phyloP scores from a whole-genome alignment of 2,113 vertebrate species.

The Tamias sibiricus region DNA sequence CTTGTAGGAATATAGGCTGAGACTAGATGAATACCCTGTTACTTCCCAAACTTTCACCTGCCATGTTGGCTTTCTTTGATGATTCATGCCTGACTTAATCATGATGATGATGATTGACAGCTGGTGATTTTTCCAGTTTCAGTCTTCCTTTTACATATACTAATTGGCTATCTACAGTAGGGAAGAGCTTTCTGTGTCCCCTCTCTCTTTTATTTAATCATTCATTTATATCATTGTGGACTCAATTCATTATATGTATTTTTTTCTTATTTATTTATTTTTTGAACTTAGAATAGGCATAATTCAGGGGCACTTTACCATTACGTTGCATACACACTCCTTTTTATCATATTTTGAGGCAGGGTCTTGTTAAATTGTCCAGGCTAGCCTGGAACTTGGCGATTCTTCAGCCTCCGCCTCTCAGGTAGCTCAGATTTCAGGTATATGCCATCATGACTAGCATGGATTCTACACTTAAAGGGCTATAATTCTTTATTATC shows the following conservation, averaged over 20 bases:
- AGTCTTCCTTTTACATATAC: neutral
- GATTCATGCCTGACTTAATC: neutral
- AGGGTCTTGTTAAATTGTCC: too few relatives aligned
- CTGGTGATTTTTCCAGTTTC: constrained; percentile 12
- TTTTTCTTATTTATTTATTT: neutral
- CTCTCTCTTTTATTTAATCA: neutral
- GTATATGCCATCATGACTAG: neutral
- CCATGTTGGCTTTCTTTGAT: neutral
- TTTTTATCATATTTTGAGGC: too few relatives aligned
- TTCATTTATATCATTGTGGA: neutral
- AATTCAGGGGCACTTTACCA: too few relatives aligned
- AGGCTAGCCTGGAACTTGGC: too few relatives aligned
- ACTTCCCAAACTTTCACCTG: neutral
- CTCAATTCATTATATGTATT: neutral
- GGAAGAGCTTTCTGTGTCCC: neutral
- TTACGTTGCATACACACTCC: too few relatives aligned
- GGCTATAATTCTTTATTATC: neutral
- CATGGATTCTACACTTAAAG: neutral
- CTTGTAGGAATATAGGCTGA: neutral
- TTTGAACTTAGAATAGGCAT: too few relatives aligned
- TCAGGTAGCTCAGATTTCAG: too few relatives aligned
- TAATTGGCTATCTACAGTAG: neutral
- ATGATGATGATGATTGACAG: neutral
- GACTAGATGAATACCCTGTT: neutral
- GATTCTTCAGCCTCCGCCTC: too few relatives aligned